phyloP scores from a whole-genome alignment of 2,113 vertebrate genomes.

The Reinhardtius hippoglossoides region DNA sequence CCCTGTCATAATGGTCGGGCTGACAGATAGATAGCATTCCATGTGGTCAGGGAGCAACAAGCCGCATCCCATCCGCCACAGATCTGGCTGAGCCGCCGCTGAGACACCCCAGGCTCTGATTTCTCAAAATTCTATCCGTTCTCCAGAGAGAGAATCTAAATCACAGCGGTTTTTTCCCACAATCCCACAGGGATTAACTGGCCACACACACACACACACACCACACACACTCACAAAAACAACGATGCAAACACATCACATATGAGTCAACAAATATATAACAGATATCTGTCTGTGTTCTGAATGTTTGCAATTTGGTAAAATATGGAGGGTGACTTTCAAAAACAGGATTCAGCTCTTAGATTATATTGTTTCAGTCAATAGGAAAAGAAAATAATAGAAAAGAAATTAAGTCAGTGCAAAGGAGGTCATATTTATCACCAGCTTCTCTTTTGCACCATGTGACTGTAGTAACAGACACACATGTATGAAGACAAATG shows the following conservation, averaged over 20 bases:
- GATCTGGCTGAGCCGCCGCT: slow-evolving; percentile 18
- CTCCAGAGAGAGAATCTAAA: slow-evolving; percentile 48
- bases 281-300: not conserved
- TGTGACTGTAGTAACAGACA: not conserved
- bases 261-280: not conserved
- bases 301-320: not conserved
- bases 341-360: not conserved
- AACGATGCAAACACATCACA: not conserved
- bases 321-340: too few relatives aligned
- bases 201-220: slow-evolving; percentile 26
- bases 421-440: too few relatives aligned
- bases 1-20: slow-evolving; percentile 8
- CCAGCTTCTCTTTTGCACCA: too few relatives aligned
- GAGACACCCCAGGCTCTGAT: slow-evolving; percentile 42
- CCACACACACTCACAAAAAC: not conserved
- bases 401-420: too few relatives aligned
- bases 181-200: slow-evolving; percentile 27
- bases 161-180: slow-evolving; percentile 29
- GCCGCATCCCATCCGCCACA: slow-evolving; percentile 53
- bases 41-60: slow-evolving; percentile 65
- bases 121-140: slow-evolving; percentile 51
- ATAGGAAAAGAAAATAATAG: too few relatives aligned
- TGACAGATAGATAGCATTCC: slow-evolving; percentile 68
- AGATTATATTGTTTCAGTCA: too few relatives aligned
- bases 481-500: not conserved